Evolutionary conservation across 1,140 invertebrate genomes (phyloP).

Genomic region (Gerris buenoi): DNA sequence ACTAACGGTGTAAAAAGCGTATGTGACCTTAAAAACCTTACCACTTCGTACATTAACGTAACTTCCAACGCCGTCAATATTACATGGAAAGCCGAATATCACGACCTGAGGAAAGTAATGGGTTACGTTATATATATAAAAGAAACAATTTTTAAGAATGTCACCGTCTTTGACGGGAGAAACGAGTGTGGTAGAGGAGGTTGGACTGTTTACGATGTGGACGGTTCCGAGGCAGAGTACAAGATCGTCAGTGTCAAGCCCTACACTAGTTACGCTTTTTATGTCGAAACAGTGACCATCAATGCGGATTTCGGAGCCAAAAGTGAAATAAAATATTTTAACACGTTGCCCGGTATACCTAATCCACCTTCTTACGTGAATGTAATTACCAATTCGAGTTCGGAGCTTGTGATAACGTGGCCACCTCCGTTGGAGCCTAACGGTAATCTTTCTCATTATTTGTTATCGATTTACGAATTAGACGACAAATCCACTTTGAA

Average conservation of each 20-base stretch:
- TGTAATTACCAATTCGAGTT: conserved; percentile 38
- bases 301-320: conserved; percentile 42
- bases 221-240: conserved; percentile 18
- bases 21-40: conserved; percentile 41
- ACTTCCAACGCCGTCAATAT: not conserved
- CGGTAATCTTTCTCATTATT: conserved; percentile 67
- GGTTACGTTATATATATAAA: conserved; percentile 15
- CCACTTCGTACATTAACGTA: conserved; percentile 10
- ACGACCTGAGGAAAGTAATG: conserved; percentile 3
- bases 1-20: conserved; percentile 87
- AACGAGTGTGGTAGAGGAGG: conserved; percentile 66
- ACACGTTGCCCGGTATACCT: conserved; percentile 54
- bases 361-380: conserved; percentile 41
- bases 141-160: conserved; percentile 49
- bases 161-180: conserved; percentile 61
- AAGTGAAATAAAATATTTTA: conserved; percentile 53
- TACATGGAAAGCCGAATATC: not conserved
- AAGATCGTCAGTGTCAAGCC: conserved; percentile 52
- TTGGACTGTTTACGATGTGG: conserved; percentile 34
- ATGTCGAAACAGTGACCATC: conserved; percentile 76
- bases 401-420: conserved; percentile 50
- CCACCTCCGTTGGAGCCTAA: conserved; percentile 53
- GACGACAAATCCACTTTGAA: conserved; percentile 12
- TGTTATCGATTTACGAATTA: conserved; percentile 43
- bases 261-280: conserved; percentile 75